These are phyloP conservation scores for Sebastes dallii DNA, from an alignment of 2,797 vertebrate species.

Conservation along the genomic window DNA sequence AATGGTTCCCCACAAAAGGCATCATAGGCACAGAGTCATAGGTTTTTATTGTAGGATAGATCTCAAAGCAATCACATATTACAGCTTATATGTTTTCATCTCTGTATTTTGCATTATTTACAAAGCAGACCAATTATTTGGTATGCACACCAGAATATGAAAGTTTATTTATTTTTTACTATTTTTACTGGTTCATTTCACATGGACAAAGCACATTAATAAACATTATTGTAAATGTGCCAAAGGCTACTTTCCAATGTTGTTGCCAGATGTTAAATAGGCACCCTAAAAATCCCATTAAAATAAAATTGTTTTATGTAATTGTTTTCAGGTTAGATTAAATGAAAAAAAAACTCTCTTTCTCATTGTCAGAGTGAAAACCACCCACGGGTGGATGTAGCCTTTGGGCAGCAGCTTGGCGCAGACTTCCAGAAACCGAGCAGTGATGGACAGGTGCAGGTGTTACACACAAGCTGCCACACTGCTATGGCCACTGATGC, in stretches of 20 bases:
- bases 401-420: constrained; percentile 27
- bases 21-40: not conserved
- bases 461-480: constrained; percentile 40
- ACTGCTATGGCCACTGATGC: not conserved
- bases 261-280: constrained; percentile 4
- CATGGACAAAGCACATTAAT: not conserved
- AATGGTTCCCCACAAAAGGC: not conserved
- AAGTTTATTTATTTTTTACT: not conserved
- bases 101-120: not conserved
- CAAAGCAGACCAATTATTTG: not conserved
- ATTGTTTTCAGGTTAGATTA: not conserved
- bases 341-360: not conserved
- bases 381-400: not conserved
- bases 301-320: not conserved
- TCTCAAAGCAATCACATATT: not conserved
- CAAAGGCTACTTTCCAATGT: not conserved
- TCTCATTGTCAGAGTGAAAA: constrained; percentile 5
- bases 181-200: not conserved
- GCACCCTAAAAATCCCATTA: not conserved
- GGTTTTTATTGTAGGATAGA: not conserved
- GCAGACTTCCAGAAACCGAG: constrained; percentile 14
- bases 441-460: constrained; percentile 51
- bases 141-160: not conserved
- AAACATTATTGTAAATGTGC: not conserved
- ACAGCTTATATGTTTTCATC: not conserved